These are phyloP conservation scores for Anastrepha ludens DNA, from an alignment of 1,140 invertebrate genomes.

Conservation along the genomic window DNA sequence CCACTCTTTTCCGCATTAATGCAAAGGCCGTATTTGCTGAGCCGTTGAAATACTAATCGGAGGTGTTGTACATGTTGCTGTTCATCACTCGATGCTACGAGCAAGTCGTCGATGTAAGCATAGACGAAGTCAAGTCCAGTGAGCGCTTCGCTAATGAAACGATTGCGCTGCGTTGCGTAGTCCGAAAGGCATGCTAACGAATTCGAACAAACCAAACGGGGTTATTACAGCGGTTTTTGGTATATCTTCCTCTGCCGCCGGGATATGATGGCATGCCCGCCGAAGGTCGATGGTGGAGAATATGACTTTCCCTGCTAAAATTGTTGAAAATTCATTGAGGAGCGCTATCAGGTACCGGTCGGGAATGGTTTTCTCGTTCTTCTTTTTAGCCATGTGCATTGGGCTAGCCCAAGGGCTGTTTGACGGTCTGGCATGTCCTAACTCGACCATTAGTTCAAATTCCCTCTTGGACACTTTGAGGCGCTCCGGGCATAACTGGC, in stretches of 20 bases:
- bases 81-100: constrained; percentile 65
- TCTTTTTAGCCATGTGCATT: constrained; percentile 74
- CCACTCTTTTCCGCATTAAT: constrained; percentile 12
- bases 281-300: constrained; percentile 9
- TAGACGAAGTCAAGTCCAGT: constrained; percentile 65
- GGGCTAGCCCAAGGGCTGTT: constrained; percentile 64
- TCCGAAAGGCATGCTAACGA: constrained; percentile 63
- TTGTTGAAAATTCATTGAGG: constrained; percentile 2
- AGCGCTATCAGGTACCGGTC: background rate
- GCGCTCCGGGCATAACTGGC: background rate
- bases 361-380: constrained; percentile 57
- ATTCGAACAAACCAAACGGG: constrained; percentile 67
- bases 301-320: background rate
- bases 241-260: constrained; percentile 60
- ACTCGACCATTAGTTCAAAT: constrained; percentile 66
- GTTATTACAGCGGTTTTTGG: constrained; percentile 72
- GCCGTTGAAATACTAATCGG: too few relatives aligned
- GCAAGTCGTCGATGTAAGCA: constrained; percentile 70
- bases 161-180: constrained; percentile 70
- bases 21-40: background rate
- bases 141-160: constrained; percentile 76
- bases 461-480: constrained; percentile 50
- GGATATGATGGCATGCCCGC: constrained; percentile 25
- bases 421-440: constrained; percentile 65
- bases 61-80: too few relatives aligned